Conservation (phyloP, 2,888 invertebrate genomes). For the Hemithea aestivaria region DNA sequence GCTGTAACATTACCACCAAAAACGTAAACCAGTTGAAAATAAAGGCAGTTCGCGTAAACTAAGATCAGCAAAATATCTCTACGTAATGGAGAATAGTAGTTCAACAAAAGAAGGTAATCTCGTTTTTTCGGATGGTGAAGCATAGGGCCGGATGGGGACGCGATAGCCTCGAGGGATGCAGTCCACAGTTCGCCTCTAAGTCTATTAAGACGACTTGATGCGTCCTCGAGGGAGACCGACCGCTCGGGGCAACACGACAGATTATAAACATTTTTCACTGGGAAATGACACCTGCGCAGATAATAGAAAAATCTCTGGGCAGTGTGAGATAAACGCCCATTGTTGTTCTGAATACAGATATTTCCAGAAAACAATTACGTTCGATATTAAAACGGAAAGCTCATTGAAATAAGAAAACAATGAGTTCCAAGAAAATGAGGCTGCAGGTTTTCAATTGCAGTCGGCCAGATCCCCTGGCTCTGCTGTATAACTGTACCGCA, state of each 20-base stretch:
- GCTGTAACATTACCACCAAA: conserved; percentile 4
- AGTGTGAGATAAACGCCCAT: conserved; percentile 26
- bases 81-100: conserved; percentile 43
- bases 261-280: conserved; percentile 65
- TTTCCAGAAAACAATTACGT: conserved; percentile 42
- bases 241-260: conserved; percentile 53
- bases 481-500: conserved; percentile 42
- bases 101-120: conserved; percentile 63
- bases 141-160: conserved; percentile 51
- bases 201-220: conserved; percentile 73
- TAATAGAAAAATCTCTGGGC: conserved; percentile 51
- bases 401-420: conserved; percentile 46
- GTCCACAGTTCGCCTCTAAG: conserved; percentile 65
- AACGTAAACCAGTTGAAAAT: conserved; percentile 24
- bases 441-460: conserved; percentile 55
- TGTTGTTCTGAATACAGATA: conserved; percentile 39
- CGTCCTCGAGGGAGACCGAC: conserved; percentile 47
- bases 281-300: conserved; percentile 60
- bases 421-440: conserved; percentile 45
- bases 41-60: conserved; percentile 32
- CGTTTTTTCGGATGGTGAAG: conserved; percentile 48
- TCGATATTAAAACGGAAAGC: conserved; percentile 42
- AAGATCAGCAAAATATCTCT: conserved; percentile 35
- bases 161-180: conserved; percentile 59
- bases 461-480: conserved; percentile 38